Evolutionary conservation across 1,140 invertebrate species (phyloP).

Genomic region (Drosophila repleta): DNA sequence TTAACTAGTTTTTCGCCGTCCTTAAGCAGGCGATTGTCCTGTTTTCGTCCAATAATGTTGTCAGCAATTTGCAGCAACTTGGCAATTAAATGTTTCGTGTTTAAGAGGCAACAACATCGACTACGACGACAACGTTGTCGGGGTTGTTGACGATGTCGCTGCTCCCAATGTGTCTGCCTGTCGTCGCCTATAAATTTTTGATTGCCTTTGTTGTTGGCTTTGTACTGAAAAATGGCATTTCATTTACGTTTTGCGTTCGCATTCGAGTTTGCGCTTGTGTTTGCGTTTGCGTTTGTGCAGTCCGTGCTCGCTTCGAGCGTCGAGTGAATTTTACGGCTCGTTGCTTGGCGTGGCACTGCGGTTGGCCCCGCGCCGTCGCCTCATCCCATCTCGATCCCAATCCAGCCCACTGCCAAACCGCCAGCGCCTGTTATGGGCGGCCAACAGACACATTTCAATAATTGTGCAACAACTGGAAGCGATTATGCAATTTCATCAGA

Average conservation of each 20-base stretch:
- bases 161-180: slow-evolving; percentile 39
- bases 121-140: slow-evolving; percentile 24
- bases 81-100: slow-evolving; percentile 63
- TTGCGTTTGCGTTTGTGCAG: slow-evolving; percentile 22
- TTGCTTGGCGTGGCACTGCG: slow-evolving; percentile 54
- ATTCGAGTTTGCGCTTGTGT: background rate
- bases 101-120: slow-evolving; percentile 24
- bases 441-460: slow-evolving; percentile 75
- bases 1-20: slow-evolving; percentile 50
- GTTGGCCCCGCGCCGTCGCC: slow-evolving; percentile 12
- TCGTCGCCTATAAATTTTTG: slow-evolving; percentile 64
- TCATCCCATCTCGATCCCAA: background rate
- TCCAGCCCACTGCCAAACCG: slow-evolving; percentile 2
- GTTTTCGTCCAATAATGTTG: slow-evolving; percentile 30
- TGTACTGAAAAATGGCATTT: slow-evolving; percentile 63
- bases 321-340: slow-evolving; percentile 78
- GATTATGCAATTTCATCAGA: slow-evolving; percentile 82
- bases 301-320: slow-evolving; percentile 31
- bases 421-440: slow-evolving; percentile 22
- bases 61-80: slow-evolving; percentile 39
- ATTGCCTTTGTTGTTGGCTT: slow-evolving; percentile 57
- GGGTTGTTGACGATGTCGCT: slow-evolving; percentile 1
- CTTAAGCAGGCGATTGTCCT: slow-evolving; percentile 24
- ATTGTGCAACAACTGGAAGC: slow-evolving; percentile 82
- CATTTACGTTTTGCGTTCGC: slow-evolving; percentile 49